Base-by-base conservation (phyloP, 2,888 invertebrate genomes). In the Morpho helenor region DNA sequence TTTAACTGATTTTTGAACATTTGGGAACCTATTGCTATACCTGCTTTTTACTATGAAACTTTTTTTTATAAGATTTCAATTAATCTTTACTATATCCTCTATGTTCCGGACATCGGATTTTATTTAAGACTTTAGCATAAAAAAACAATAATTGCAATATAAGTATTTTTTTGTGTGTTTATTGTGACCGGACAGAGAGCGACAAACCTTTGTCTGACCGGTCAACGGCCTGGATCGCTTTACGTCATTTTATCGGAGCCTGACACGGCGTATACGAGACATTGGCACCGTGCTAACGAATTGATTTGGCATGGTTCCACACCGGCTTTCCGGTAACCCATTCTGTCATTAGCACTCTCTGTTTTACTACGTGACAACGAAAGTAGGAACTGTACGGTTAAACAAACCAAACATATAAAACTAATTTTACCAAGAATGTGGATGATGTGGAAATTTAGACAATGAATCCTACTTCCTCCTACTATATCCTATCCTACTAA, bases 221-320 rank as follows among this genome's bases (percentile, higher is more conserved):
- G 85, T 84, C 84, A 83, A 77, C 65, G 82, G 72, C 80, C 84
- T 65, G 79, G 77, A 79, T 80, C 67, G 72, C 52, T 68, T 70
- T 56, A 60, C 61, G 60, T 62, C 57, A 60, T 47, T 64, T 64
- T 60, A 60, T 64, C 57, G 60, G 56, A 44, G 50, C 52, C 57
- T 61, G 62, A 59, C 62, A 60, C 58, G 60, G 53, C 49, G 56
- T 61, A 57, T 56, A 56, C 59, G 69, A 76, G 77, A 75, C 75
- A 75, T 75, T 73, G 74, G 70, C 73, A 74, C 69, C 73, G 69
- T 75, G 74, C 74, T 76, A 75, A 76, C 76, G 74, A 84, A 84
- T 82, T 75, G 78, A 84, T 83, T 83, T 68, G 76, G 73, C 69
- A 79, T 75, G 79, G 79, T 77, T 77, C 68, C 74, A 67, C 66